Evolutionary conservation across 2,888 invertebrate genomes (phyloP).

Genomic region (Seira ritae): DNA sequence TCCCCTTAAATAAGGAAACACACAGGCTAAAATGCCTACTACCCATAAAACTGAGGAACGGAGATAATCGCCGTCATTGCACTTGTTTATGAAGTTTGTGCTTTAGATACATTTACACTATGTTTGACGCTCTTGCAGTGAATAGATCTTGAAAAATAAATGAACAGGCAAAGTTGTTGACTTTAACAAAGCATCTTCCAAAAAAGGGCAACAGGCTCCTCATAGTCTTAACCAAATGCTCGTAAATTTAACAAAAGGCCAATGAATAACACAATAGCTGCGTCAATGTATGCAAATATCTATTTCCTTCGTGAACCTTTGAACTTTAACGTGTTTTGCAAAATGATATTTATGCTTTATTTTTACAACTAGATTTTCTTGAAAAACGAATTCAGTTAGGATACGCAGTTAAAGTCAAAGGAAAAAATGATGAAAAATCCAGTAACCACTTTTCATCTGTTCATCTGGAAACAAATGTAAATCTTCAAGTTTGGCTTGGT

Average conservation of each 20-base stretch:
- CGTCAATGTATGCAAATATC: background rate
- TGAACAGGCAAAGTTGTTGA: slow-evolving; percentile 33
- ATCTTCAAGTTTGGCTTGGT: background rate
- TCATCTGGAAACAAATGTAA: no score
- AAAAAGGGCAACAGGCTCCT: slow-evolving; percentile 45
- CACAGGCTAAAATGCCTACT: background rate
- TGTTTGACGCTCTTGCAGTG: background rate
- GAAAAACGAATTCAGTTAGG: no score
- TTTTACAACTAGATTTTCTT: background rate
- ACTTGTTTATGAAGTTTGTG: background rate
- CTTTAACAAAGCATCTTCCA: slow-evolving; percentile 48
- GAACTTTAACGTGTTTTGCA: background rate
- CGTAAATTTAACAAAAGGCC: slow-evolving; percentile 32
- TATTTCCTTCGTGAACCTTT: background rate
- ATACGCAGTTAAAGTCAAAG: no score
- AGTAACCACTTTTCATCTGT: no score
- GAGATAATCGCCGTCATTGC: slow-evolving; percentile 2
- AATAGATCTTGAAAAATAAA: slow-evolving; percentile 27
- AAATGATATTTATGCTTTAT: background rate
- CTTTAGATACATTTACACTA: background rate
- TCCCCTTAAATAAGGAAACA: background rate
- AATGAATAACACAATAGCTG: background rate
- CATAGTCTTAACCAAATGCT: slow-evolving; percentile 21
- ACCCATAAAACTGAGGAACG: slow-evolving; percentile 1
- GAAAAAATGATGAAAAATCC: no score